These are phyloP conservation scores for Ophiothrix spiculata DNA, from an alignment of 35 echinoderm and acorn worm species.

Conservation along the genomic window DNA sequence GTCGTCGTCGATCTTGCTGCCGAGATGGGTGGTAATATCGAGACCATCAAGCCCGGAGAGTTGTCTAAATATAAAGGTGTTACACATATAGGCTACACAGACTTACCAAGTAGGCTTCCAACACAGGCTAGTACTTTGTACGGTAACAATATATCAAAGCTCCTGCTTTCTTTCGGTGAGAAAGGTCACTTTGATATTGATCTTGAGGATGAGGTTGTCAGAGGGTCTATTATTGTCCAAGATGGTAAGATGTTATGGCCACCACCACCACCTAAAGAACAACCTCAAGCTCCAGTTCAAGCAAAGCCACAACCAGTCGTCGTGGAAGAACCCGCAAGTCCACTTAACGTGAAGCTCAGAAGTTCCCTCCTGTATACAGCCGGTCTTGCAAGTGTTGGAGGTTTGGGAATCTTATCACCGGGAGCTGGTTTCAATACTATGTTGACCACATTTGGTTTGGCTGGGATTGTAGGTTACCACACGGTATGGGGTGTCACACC, in stretches of 20 bases:
- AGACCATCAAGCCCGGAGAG: constrained; percentile 91
- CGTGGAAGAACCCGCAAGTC: constrained; percentile 43
- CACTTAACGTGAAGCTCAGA: constrained; percentile 63
- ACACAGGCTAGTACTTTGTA: constrained; percentile 97
- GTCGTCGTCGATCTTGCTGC: constrained; percentile 95
- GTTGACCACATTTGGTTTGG: constrained; percentile 86
- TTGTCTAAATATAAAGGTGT: constrained; percentile 90
- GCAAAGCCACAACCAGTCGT: constrained; percentile 26
- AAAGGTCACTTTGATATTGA: constrained; percentile 92
- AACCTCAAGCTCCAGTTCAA: constrained; percentile 40
- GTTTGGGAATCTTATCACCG: constrained; percentile 79
- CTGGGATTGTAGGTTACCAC: constrained; percentile 92
- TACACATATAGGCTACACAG: constrained; percentile 88
- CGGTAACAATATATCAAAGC: constrained; percentile 97
- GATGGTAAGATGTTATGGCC: constrained; percentile 97
- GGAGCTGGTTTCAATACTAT: constrained; percentile 79
- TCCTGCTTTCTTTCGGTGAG: constrained; percentile 82
- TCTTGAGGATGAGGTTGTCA: constrained; percentile 91
- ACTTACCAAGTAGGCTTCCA: constrained; percentile 89
- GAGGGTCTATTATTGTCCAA: constrained; percentile 87
- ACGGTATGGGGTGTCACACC: constrained; percentile 93
- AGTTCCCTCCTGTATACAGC: constrained; percentile 69
- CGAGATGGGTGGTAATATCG: constrained; percentile 95
- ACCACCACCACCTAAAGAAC: constrained; percentile 88
- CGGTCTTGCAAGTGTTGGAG: constrained; percentile 65